Conservation (phyloP, 2,113 vertebrate genomes). For the Andinoacara biseriatus region DNA sequence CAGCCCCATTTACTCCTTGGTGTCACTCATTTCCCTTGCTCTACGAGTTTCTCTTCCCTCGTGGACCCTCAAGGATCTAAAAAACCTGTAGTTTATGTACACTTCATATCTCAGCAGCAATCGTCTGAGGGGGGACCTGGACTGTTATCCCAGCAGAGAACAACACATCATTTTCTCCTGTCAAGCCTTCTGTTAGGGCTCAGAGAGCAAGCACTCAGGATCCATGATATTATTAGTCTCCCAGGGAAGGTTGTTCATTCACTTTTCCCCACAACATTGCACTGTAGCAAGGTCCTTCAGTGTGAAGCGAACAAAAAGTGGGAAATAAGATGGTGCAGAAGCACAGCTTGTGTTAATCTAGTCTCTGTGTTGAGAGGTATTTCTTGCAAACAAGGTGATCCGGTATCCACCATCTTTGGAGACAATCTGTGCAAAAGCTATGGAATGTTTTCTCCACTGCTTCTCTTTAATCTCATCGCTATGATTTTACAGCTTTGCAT, state of each 20-base stretch:
- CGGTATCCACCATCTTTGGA: slow-evolving; percentile 4
- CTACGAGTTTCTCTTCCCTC: slow-evolving; percentile 36
- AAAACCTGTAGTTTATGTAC: slow-evolving; percentile 71
- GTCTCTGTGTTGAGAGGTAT: slow-evolving; percentile 19
- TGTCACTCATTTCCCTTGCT: slow-evolving; percentile 67
- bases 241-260: slow-evolving; percentile 70
- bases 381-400: slow-evolving; percentile 46
- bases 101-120: slow-evolving; percentile 68
- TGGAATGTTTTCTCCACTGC: neutral
- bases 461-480: neutral
- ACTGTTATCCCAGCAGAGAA: slow-evolving; percentile 73
- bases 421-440: slow-evolving; percentile 26
- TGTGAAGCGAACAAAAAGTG: neutral
- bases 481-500: slow-evolving; percentile 3
- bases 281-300: slow-evolving; percentile 49
- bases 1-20: slow-evolving; percentile 50
- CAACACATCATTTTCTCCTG: slow-evolving; percentile 77
- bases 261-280: slow-evolving; percentile 66
- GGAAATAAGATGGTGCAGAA: slow-evolving; percentile 13
- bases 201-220: slow-evolving; percentile 73
- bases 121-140: slow-evolving; percentile 54
- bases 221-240: slow-evolving; percentile 77
- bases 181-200: slow-evolving; percentile 74
- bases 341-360: slow-evolving; percentile 42
- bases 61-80: slow-evolving; percentile 49